Base-by-base conservation (phyloP, 2,113 vertebrate species). In the Protobothrops mucrosquamatus region DNA sequence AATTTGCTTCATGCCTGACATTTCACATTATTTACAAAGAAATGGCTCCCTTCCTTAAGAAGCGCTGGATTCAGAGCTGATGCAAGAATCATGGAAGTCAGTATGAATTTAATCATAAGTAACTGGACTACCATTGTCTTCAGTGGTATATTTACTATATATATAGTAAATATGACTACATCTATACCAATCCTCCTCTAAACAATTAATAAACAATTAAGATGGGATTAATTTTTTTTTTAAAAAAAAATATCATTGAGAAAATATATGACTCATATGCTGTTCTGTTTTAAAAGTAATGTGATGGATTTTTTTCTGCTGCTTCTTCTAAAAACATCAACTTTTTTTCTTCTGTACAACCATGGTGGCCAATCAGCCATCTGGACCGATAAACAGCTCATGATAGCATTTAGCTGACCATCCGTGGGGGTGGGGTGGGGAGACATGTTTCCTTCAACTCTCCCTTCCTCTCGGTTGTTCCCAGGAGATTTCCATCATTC, bases 401-500 rank as follows among this genome's bases (percentile, higher is more conserved):
- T 39, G 91, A 43, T 39, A 14, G 88, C 39, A 64, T 90, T 39
- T 15, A 59, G 74, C 52, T 85, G 59, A 59, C 57, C 88, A 89
- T 93, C 92, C 39, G 24, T 90, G 56, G 89, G 74, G 11, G 24
- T 56, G 46, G 34, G 81, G 92, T 94, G 74, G 94, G 56, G 57
- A 48, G 54, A 57, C 74, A 85, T 93, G 88, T 90, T 89, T 88
- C 64, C 86, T 88, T 88, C 86, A 29, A 89, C 61, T 93, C 90
- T 93, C 96, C 94, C 92, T 89, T 92, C 94, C 93, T 88, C 93
- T 88, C 91, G 92, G 93, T 46, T 6, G 91, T 69, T 96, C 97
- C 95, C 96, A 85, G 90, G 96, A 94, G 96, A 96, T 97, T 97
- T 95, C 96, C 94, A 95, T 97, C 96, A 94, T 96, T 97, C 96